Conservation (phyloP, 2,888 invertebrate genomes). For the Rhamphomyia laevipes region DNA sequence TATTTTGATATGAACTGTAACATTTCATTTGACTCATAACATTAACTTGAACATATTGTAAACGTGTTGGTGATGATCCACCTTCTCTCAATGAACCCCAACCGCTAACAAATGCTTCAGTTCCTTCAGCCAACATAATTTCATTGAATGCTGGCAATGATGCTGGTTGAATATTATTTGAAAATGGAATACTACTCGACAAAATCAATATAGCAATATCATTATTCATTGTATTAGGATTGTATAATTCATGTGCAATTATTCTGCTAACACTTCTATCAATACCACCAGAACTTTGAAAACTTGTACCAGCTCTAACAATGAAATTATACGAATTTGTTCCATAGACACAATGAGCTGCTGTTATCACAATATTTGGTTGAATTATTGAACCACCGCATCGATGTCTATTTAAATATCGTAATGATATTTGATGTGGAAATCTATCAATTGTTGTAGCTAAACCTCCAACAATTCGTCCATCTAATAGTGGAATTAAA, state of each 20-base stretch:
- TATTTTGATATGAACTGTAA: not conserved
- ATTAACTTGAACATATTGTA: not conserved
- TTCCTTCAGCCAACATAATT: not conserved
- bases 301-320: constrained; percentile 34
- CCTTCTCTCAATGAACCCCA: constrained; percentile 3
- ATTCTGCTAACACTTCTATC: constrained; percentile 24
- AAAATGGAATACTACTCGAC: not conserved
- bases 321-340: constrained; percentile 17
- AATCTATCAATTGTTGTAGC: constrained; percentile 30
- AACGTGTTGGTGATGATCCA: not conserved
- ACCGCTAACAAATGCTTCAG: constrained; percentile 1
- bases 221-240: constrained; percentile 26
- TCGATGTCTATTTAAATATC: constrained; percentile 27
- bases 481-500: constrained; percentile 12
- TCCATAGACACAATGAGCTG: constrained; percentile 35
- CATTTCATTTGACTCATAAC: not conserved
- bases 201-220: constrained; percentile 35
- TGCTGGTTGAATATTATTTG: not conserved
- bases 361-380: constrained; percentile 30
- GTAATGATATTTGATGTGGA: constrained; percentile 40
- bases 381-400: constrained; percentile 39
- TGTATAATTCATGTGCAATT: constrained; percentile 28
- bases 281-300: constrained; percentile 29
- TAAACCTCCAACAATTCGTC: constrained; percentile 39
- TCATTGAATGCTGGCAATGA: no score